Evolutionary conservation across 1,140 invertebrate genomes (phyloP), one percentile per base, ranked within the genome.

Genomic region (Tetramorium simillimum): DNA sequence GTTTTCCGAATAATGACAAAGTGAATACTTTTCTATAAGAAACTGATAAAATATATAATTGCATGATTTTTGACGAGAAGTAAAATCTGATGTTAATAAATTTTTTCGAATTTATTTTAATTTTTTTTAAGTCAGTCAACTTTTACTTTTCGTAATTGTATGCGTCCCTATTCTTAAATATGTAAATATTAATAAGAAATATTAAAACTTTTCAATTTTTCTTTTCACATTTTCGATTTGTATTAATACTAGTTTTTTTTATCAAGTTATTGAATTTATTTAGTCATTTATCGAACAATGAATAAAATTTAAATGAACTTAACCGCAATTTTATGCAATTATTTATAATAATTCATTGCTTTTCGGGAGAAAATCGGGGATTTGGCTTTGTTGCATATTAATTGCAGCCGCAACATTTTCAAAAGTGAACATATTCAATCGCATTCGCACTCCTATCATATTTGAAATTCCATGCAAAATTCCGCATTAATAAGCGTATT

Each of bases 401-500:
- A 21, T 58, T 24, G 69, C n/a, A 49, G 5, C 24, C 18, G 43
- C 53, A 73, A 14, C 9, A 33, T 75, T 84, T 67, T 72, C 40
- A 49, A 28, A 73, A 84, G 33, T 33, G 14, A 49, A 73, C 21
- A 24, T 24, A 49, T 84, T 73, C 7, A 62, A 75, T 43, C 9
- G 40, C 67, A 73, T 21, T 1, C 6, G n/a, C 28, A 49, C 12
- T 33, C 12, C 9, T 33, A 37, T 46, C 24, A 1, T 16, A 43
- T 69, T 69, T 69, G 14, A 58, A 73, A 84, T 81, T 75, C 40
- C 46, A 21, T 43, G 37, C 46, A 18, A 82, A 73, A 82, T 72
- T 58, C 80, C 67, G 40, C 16, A 28, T 14, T 75, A 84, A 82
- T 84, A 84, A 84, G 40, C n/a, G 24, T 49, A 84, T 84, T 75